Conservation (phyloP, 1,140 invertebrate genomes). For the Halictus rubicundus region DNA sequence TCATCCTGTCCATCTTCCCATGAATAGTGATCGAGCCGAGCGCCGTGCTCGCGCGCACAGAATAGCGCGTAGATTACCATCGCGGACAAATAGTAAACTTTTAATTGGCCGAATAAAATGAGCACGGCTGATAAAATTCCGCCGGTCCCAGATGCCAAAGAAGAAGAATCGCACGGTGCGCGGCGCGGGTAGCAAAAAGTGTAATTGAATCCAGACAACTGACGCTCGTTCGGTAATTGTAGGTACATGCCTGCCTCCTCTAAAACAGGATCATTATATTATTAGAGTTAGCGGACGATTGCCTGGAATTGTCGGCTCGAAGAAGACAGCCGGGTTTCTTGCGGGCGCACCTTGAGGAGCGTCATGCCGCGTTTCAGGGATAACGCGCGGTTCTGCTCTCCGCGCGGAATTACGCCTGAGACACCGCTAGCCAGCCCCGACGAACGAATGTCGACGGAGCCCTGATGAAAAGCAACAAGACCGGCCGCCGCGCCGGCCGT, state of each 20-base stretch:
- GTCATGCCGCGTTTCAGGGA: conserved; percentile 7
- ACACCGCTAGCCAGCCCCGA: conserved; percentile 2
- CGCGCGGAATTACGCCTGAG: conserved; percentile 32
- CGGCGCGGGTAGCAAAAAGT: not conserved
- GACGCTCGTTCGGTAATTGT: not conserved
- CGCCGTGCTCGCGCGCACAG: too few relatives aligned
- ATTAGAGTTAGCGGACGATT: conserved; percentile 20
- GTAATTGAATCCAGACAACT: conserved; percentile 20
- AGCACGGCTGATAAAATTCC: not conserved
- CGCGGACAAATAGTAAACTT: not conserved
- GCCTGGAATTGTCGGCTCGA: conserved; percentile 23
- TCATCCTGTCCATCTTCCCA: too few relatives aligned
- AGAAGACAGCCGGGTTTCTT: conserved; percentile 30
- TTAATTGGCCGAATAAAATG: not conserved
- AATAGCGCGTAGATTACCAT: not conserved
- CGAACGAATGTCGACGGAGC: conserved; percentile 30
- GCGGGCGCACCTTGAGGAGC: conserved; percentile 13
- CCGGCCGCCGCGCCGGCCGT: conserved; percentile 30
- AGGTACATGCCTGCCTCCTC: not conserved
- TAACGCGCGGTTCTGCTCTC: conserved; percentile 9
- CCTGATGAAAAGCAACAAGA: conserved; percentile 50
- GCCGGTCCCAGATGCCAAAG: not conserved
- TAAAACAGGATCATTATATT: conserved; percentile 32
- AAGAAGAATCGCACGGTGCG: not conserved
- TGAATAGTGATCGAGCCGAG: too few relatives aligned